These are phyloP conservation scores for Latrodectus elegans DNA, from an alignment of 2,888 invertebrate genomes.

Conservation along the genomic window DNA sequence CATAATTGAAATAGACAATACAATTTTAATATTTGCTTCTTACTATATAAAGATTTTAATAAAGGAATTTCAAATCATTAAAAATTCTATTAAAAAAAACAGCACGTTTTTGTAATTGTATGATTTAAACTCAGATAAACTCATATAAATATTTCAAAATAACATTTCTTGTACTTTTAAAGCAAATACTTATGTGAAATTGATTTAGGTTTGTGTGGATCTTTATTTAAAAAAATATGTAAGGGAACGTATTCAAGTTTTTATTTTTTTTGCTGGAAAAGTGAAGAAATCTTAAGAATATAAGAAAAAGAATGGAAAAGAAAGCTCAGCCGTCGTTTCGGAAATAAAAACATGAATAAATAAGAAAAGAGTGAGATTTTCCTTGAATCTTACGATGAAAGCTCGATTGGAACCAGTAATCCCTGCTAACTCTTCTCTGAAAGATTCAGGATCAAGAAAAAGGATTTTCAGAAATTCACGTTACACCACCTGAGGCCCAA, in stretches of 20 bases:
- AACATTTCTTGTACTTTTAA: too few species aligned
- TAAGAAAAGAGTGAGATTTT: constrained; percentile 55
- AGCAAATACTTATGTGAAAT: too few species aligned
- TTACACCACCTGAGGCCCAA: constrained; percentile 67
- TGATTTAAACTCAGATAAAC: too few species aligned
- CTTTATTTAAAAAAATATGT: too few species aligned
- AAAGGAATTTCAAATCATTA: too few species aligned
- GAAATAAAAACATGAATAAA: constrained; percentile 56
- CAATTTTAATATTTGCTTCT: too few species aligned
- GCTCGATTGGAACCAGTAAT: constrained; percentile 66
- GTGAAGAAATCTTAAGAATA: not conserved
- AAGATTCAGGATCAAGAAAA: constrained; percentile 45
- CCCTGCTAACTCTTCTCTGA: constrained; percentile 51
- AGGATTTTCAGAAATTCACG: constrained; percentile 68
- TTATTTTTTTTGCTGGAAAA: not conserved
- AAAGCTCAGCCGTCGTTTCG: constrained; percentile 21
- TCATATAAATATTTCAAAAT: too few species aligned
- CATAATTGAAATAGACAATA: too few species aligned
- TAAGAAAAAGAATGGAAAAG: constrained; percentile 13
- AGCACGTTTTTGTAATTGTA: too few species aligned
- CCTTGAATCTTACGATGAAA: constrained; percentile 67
- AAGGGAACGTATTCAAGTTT: not conserved
- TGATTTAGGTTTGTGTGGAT: too few species aligned
- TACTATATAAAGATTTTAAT: too few species aligned
- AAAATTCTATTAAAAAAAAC: too few species aligned